A percentile compares a stretch with the other conserved stretches of the same genome.
phyloP scores from a whole-genome alignment of 2,888 invertebrate genomes.

The Leptogaster cylindrica region DNA sequence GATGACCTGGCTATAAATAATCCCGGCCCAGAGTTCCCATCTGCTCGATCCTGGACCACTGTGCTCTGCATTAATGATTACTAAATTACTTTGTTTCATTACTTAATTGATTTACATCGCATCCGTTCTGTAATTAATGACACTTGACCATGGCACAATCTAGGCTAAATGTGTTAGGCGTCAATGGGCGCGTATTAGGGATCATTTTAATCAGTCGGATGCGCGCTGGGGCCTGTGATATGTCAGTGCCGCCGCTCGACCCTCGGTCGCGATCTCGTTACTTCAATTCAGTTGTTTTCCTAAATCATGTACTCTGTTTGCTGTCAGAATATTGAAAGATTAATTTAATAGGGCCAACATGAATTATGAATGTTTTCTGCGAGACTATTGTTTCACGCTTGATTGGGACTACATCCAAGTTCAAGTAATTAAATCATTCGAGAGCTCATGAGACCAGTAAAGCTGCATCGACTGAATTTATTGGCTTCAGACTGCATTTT shows the following conservation, averaged over 20 bases:
- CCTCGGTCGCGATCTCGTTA: not conserved
- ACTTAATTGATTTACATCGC: conserved; percentile 46
- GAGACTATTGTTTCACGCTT: conserved; percentile 10
- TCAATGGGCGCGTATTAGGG: conserved; percentile 30
- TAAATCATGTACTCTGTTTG: not conserved
- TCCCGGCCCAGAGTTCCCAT: not conserved
- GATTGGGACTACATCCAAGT: not conserved
- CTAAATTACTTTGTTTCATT: conserved; percentile 46
- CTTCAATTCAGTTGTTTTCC: conserved; percentile 20
- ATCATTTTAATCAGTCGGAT: conserved; percentile 27
- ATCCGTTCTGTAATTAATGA: conserved; percentile 45
- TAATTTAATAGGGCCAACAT: conserved; percentile 12
- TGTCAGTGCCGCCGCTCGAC: not conserved
- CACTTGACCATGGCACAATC: conserved; percentile 40
- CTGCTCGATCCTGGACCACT: not conserved
- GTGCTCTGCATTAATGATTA: conserved; percentile 42
- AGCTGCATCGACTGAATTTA: no score
- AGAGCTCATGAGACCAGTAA: no score
- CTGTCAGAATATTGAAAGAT: conserved; percentile 18
- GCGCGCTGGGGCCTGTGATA: conserved; percentile 3
- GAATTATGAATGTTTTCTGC: conserved; percentile 11
- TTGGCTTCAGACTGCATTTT: no score
- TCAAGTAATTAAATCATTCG: not conserved
- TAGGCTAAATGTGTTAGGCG: conserved; percentile 21
- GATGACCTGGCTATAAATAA: conserved; percentile 34